These are phyloP conservation scores for Myripristis murdjan DNA, from an alignment of 2,797 vertebrate species.

Conservation along the genomic window DNA sequence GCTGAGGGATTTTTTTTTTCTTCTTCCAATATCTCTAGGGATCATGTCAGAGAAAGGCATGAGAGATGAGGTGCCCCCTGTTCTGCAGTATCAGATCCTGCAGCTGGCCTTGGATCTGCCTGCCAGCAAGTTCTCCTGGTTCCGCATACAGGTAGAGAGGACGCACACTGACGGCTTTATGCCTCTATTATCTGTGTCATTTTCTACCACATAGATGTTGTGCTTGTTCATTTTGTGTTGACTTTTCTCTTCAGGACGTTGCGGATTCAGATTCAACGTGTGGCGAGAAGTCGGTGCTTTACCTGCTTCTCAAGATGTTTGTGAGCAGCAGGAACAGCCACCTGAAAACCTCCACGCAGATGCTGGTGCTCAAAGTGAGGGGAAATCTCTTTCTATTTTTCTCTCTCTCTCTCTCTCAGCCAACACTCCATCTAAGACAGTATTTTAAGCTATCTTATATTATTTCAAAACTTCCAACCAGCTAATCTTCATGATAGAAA, in stretches of 20 bases:
- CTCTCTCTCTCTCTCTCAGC: not conserved
- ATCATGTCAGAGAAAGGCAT: conserved; percentile 91
- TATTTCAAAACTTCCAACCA: not conserved
- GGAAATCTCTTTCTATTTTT: not conserved
- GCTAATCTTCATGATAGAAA: not conserved
- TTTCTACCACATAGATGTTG: not conserved
- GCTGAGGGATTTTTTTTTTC: too few relatives aligned
- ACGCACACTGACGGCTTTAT: not conserved
- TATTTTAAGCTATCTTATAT: not conserved
- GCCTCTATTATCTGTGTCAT: not conserved
- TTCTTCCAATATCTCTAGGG: conserved; percentile 76
- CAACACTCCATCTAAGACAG: not conserved
- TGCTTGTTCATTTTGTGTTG: not conserved
- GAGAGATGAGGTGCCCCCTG: conserved; percentile 86
- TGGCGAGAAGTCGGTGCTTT: conserved; percentile 93
- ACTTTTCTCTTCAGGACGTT: conserved; percentile 82
- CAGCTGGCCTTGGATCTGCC: conserved; percentile 95
- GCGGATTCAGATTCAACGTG: conserved; percentile 79
- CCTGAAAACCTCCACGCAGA: conserved; percentile 89
- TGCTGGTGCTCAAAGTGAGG: conserved; percentile 92
- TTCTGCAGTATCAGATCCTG: conserved; percentile 94
- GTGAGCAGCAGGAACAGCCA: conserved; percentile 86
- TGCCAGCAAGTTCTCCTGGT: conserved; percentile 95
- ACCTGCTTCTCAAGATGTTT: conserved; percentile 96
- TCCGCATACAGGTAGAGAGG: conserved; percentile 90